phyloP scores from a whole-genome alignment of 2,113 vertebrate species.

The Rafetus swinhoei region DNA sequence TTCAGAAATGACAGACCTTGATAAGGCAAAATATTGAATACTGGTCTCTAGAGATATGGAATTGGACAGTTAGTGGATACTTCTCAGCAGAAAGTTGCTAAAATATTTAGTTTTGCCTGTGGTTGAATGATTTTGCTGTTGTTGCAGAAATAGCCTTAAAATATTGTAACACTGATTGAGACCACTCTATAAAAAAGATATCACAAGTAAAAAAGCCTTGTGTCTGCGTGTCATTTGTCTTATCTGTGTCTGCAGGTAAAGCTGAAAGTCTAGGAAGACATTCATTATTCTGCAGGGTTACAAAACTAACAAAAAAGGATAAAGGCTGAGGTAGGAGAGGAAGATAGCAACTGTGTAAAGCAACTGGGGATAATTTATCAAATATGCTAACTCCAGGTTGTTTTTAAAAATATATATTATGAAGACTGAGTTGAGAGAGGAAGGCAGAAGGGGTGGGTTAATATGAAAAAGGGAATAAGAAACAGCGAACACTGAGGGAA shows the following conservation, averaged over 20 bases:
- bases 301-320: background rate
- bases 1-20: background rate
- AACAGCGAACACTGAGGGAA: background rate
- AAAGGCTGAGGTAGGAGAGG: background rate
- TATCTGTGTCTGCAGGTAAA: background rate
- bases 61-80: background rate
- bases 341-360: background rate
- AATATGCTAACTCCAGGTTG: background rate
- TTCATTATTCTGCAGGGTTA: background rate
- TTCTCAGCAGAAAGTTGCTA: background rate
- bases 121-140: constrained; percentile 10
- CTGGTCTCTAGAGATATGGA: background rate
- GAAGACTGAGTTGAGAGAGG: background rate
- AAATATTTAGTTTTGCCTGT: background rate
- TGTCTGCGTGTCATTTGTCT: background rate
- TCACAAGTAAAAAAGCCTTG: background rate
- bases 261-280: background rate
- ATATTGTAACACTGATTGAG: background rate
- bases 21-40: background rate
- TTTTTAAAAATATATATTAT: background rate
- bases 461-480: background rate
- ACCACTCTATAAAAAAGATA: constrained; percentile 14
- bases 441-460: background rate
- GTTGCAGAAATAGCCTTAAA: constrained; percentile 25
- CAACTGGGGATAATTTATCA: background rate